Evolutionary conservation across 2,797 vertebrate species (phyloP).

Genomic region (Pangasius macronema): DNA sequence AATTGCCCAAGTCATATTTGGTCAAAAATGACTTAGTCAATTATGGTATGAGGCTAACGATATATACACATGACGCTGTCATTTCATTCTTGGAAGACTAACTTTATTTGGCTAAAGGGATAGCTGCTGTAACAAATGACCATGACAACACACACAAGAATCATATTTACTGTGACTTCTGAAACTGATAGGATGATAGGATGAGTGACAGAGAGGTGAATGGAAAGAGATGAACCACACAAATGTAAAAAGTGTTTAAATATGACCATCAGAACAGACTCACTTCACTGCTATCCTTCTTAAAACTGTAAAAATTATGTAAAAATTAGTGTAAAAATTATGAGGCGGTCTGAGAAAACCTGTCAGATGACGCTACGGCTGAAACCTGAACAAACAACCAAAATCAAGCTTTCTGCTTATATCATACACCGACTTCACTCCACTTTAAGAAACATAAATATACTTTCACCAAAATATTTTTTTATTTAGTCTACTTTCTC

Average conservation of each 20-base stretch:
- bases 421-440: neutral
- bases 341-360: neutral
- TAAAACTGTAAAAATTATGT: neutral
- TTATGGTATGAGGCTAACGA: no score
- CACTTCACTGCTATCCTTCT: neutral
- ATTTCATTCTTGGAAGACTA: neutral
- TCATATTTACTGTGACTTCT: neutral
- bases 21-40: no score
- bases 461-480: neutral
- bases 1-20: no score
- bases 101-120: neutral
- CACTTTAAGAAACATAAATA: neutral
- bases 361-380: neutral
- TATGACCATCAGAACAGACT: neutral
- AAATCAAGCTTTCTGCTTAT: neutral
- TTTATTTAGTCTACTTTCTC: neutral
- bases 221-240: neutral
- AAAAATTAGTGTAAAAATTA: neutral
- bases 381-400: neutral
- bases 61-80: neutral
- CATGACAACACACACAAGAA: neutral
- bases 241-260: neutral
- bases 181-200: neutral
- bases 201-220: neutral
- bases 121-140: neutral